A percentile compares a stretch with the other conserved stretches of the same genome.
Conservation (phyloP, 2,797 vertebrate genomes). For the Ficedula albicollis region DNA sequence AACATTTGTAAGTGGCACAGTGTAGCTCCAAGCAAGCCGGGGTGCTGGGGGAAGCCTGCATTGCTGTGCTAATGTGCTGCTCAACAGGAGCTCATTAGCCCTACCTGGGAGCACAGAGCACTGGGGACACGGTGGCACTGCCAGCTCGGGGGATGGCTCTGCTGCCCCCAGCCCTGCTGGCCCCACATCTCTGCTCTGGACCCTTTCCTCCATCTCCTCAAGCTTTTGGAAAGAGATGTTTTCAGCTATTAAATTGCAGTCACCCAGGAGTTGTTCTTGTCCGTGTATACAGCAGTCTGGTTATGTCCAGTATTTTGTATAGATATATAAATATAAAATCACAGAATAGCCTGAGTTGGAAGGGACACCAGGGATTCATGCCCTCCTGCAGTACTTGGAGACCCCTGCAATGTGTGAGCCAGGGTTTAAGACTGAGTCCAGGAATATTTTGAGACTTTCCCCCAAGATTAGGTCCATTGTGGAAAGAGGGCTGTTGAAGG, state of each 20-base stretch:
- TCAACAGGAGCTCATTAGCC: constrained; percentile 20
- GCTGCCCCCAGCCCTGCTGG: background rate
- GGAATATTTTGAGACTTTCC: background rate
- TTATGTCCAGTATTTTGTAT: background rate
- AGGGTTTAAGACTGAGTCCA: background rate
- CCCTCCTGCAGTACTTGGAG: background rate
- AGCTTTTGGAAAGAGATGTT: background rate
- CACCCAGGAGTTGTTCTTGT: background rate
- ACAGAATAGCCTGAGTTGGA: background rate
- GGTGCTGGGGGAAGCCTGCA: background rate
- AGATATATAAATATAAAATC: background rate
- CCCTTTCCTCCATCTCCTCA: background rate
- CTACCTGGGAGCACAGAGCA: background rate
- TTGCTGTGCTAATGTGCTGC: background rate
- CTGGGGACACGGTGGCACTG: background rate
- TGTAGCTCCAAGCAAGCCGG: background rate
- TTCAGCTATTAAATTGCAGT: background rate
- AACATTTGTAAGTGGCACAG: constrained; percentile 29
- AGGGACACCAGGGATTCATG: fast-evolving
- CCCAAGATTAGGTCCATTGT: too few species aligned
- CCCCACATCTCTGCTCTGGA: background rate
- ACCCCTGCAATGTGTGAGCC: background rate
- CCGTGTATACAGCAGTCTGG: background rate
- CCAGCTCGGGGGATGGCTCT: background rate
- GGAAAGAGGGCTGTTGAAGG: background rate